A percentile compares a stretch with the other conserved stretches of the same genome.
Evolutionary conservation across 2,113 vertebrate genomes (phyloP).

Genomic region (Anarrhichthys ocellatus): DNA sequence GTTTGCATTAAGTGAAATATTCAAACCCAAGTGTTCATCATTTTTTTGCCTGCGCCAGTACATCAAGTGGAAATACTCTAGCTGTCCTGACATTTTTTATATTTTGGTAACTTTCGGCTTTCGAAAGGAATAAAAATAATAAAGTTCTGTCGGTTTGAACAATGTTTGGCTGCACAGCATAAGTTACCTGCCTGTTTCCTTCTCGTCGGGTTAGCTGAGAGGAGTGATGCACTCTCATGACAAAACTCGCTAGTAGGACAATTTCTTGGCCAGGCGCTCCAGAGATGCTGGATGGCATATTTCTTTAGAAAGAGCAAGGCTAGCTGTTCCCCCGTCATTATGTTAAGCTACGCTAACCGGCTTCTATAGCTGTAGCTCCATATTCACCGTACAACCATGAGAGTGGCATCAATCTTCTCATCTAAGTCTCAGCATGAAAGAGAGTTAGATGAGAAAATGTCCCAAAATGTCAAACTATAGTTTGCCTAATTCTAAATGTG

Average conservation of each 20-base stretch:
- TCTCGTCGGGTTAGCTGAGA: background rate
- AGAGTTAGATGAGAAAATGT: background rate
- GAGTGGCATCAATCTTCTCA: background rate
- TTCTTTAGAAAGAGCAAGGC: background rate
- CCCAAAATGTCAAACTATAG: slow-evolving; percentile 1
- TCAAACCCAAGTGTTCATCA: background rate
- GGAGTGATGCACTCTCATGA: background rate
- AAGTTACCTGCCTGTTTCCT: background rate
- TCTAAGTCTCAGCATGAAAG: background rate
- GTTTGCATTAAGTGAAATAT: background rate
- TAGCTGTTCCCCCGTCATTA: background rate
- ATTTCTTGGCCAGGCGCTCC: background rate
- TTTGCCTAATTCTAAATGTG: background rate
- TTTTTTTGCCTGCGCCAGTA: background rate
- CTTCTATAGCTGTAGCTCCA: background rate
- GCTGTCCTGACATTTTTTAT: background rate
- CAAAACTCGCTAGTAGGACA: background rate
- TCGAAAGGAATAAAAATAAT: background rate
- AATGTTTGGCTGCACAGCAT: background rate
- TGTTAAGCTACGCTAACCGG: slow-evolving; percentile 17
- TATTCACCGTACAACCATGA: background rate
- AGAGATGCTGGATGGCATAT: background rate
- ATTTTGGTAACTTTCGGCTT: background rate
- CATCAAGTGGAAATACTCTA: background rate
- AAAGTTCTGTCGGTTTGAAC: background rate